Conservation (phyloP, 2,797 vertebrate species). For the Acrossocheilus fasciatus region DNA sequence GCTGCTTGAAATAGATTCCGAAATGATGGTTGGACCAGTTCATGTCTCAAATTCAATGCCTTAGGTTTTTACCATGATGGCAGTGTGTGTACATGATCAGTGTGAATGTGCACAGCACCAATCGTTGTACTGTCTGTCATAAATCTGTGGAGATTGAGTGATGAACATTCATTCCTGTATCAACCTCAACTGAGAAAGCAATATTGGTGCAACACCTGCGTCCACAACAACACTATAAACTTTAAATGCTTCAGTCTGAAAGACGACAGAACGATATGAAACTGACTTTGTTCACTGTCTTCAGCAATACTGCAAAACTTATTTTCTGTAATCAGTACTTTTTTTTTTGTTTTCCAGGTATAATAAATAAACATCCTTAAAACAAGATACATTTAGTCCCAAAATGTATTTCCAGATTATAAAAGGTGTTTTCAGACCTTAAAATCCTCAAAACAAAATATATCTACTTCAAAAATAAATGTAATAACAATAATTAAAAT, state of each 20-base stretch:
- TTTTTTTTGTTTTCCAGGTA: neutral
- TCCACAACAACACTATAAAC: neutral
- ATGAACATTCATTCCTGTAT: conserved; percentile 22
- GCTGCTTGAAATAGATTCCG: conserved; percentile 4
- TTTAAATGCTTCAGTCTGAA: neutral
- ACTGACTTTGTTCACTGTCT: neutral
- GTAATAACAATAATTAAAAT: neutral
- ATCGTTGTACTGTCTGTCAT: neutral
- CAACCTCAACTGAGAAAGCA: conserved; percentile 18
- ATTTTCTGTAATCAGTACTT: neutral
- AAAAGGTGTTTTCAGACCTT: neutral
- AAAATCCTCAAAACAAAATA: neutral
- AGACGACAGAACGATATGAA: neutral
- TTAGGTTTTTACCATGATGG: conserved; percentile 10
- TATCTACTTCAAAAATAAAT: neutral
- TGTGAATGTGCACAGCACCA: conserved; percentile 9
- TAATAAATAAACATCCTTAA: neutral
- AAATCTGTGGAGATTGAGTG: conserved; percentile 21
- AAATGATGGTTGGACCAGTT: conserved; percentile 10
- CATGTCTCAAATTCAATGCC: conserved; percentile 21
- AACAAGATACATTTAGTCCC: neutral
- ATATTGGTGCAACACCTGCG: conserved; percentile 21
- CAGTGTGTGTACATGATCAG: conserved; percentile 2
- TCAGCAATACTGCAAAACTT: neutral
- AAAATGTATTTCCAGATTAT: neutral